These are phyloP conservation scores for Acestrorhynchus altus DNA, from an alignment of 2,797 vertebrate species.

Conservation along the genomic window DNA sequence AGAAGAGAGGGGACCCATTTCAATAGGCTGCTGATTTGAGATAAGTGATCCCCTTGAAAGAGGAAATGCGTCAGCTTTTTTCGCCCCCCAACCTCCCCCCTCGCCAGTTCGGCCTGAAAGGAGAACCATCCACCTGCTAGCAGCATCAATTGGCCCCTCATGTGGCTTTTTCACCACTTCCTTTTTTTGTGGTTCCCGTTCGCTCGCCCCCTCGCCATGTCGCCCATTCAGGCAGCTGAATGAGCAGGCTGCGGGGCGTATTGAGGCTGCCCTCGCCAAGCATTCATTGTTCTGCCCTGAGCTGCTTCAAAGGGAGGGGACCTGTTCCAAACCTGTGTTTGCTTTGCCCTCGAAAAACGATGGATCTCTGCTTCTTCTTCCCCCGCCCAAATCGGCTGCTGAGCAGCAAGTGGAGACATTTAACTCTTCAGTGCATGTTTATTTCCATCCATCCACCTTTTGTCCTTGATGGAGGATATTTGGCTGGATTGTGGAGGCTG, in stretches of 20 bases:
- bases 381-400: conserved; percentile 23
- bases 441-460: conserved; percentile 32
- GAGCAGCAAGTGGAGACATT: conserved; percentile 37
- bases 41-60: conserved; percentile 66
- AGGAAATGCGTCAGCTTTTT: conserved; percentile 57
- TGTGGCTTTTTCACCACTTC: conserved; percentile 61
- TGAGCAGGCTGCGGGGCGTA: conserved; percentile 54
- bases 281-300: conserved; percentile 51
- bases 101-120: conserved; percentile 57
- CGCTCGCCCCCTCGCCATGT: conserved; percentile 49
- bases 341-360: conserved; percentile 51
- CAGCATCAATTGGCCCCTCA: conserved; percentile 64
- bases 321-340: conserved; percentile 50
- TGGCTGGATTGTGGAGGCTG: conserved; percentile 21
- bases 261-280: conserved; percentile 55
- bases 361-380: conserved; percentile 46
- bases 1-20: conserved; percentile 58
- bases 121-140: conserved; percentile 64
- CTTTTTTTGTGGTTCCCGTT: conserved; percentile 47
- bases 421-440: conserved; percentile 34
- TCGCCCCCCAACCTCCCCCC: conserved; percentile 27
- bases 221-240: conserved; percentile 57
- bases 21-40: conserved; percentile 70
- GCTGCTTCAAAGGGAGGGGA: conserved; percentile 51
- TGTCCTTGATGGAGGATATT: conserved; percentile 35